Conservation (phyloP, 2,113 vertebrate genomes). For the Tupaia chinensis region DNA sequence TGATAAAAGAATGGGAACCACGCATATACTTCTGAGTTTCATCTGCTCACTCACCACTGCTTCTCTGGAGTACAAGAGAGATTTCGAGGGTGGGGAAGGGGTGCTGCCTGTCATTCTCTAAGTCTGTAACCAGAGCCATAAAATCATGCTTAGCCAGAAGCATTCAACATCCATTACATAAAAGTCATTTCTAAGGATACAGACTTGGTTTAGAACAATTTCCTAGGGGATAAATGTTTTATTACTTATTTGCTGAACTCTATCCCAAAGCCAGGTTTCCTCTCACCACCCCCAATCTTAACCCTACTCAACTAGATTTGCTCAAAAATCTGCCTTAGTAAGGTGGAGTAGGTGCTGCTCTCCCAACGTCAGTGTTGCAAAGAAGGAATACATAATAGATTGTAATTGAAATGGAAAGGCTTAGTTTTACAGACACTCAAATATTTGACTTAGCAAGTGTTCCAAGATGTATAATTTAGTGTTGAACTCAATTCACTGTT, state of each 20-base stretch:
- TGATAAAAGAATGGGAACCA: not conserved
- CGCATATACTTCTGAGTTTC: not conserved
- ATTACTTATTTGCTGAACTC: constrained; percentile 35
- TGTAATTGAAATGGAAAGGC: constrained; percentile 66
- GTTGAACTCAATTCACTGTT: constrained; percentile 12
- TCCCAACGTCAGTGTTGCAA: not conserved
- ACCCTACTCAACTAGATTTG: not conserved
- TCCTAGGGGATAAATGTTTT: constrained; percentile 56
- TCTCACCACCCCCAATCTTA: not conserved
- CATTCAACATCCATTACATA: constrained; percentile 58
- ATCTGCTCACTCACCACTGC: not conserved
- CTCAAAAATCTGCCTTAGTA: constrained; percentile 29
- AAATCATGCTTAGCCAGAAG: constrained; percentile 64
- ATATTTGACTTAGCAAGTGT: constrained; percentile 71
- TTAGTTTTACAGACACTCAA: constrained; percentile 71
- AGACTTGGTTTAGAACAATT: constrained; percentile 55
- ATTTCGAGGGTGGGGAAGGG: not conserved
- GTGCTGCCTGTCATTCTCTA: not conserved
- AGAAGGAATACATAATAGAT: constrained; percentile 54
- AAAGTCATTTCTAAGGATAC: constrained; percentile 61
- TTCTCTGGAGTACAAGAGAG: not conserved
- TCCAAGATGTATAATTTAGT: constrained; percentile 69
- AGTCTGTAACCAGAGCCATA: constrained; percentile 50
- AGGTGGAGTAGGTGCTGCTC: not conserved
- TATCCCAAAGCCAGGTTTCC: not conserved